Conservation (phyloP, 2,113 vertebrate species). For the Procavia capensis region DNA sequence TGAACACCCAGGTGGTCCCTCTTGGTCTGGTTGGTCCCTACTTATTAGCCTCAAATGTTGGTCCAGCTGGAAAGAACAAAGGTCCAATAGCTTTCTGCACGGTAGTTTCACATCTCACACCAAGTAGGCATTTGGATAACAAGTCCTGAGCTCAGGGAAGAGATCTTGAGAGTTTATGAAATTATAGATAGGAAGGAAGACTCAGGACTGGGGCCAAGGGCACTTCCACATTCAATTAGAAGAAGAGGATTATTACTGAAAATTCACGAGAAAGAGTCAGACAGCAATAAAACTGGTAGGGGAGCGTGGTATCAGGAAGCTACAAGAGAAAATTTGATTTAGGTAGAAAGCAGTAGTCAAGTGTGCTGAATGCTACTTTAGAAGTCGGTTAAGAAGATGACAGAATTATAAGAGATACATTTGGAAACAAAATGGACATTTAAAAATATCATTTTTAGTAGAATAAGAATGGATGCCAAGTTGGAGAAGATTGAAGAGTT, state of each 20-base stretch:
- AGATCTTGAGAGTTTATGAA: neutral
- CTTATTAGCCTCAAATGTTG: neutral
- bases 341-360: neutral
- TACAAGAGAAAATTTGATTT: neutral
- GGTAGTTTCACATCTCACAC: too few relatives aligned
- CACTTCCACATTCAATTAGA: neutral
- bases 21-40: neutral
- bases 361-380: neutral
- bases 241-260: neutral
- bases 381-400: neutral
- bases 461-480: neutral
- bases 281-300: neutral
- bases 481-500: rapidly evolving
- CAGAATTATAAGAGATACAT: neutral
- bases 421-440: neutral
- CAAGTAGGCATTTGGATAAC: neutral
- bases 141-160: neutral
- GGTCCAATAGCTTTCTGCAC: neutral
- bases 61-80: neutral
- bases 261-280: neutral
- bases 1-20: neutral
- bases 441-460: neutral
- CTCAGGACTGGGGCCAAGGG: neutral
- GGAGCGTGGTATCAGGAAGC: neutral
- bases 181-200: neutral